Base-by-base conservation (phyloP, 2,113 vertebrate species). In the Microcebus ravelobensis region DNA sequence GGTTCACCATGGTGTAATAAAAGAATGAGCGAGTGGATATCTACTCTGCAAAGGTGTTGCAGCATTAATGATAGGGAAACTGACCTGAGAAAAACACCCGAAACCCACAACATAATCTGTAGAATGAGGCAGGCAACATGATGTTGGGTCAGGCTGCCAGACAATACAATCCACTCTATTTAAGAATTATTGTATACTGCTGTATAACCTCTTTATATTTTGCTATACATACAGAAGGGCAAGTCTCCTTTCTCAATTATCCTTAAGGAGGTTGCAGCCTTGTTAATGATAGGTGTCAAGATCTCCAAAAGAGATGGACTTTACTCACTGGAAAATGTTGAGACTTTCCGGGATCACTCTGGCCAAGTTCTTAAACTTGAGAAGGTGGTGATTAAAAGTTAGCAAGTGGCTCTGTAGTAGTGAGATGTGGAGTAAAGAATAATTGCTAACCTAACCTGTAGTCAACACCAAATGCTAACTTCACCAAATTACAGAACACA, bases 51-150 rank as follows among this genome's bases (percentile, higher is more conserved):
- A 81, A 96, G 96, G 97, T 98, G 98, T 98, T 98, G 98, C 97
- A 98, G 97, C 98, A 97, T 98, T 98, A 98, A 98, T 98, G 98
- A 98, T 50, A 92, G 87, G 96, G 94, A 98, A 98, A 98, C 96
- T 94, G 98, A 98, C 97, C 97, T 98, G 97, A 95, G 96, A 95
- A 97, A 97, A 98, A 96, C 97, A 98, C 91, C 65, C 92, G 98
- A 98, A 97, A 98, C 98, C 97, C 70, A 96, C 94, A 96, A 95
- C 97, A 97, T 86, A 96, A 92, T 91, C 96, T 96, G 93, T 55
- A 96, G 71, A 97, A 90, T 34, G 92, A 92, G 94, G 95, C 34
- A 57, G 77, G 87, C 2, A n/a, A 45, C 17, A 42, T 73, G 84
- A 68, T 17, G 23, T 74, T 50, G 70, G 92, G 90, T 67, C 81